A percentile compares a stretch with the other conserved stretches of the same genome.
Conservation (phyloP, 2,888 invertebrate genomes). For the Eristalis intricaria region DNA sequence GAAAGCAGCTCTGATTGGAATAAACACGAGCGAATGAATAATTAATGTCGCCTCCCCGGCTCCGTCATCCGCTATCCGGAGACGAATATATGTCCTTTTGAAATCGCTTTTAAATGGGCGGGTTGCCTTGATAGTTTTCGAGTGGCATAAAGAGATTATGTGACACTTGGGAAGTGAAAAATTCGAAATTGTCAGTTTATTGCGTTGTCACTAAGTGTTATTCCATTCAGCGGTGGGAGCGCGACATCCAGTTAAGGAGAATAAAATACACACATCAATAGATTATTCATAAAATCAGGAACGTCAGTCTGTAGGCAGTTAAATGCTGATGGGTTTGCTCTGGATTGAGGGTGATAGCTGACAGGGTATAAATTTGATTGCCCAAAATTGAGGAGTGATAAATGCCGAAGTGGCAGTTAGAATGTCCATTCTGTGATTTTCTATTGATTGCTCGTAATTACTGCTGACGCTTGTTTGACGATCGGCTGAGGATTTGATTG, state of each 20-base stretch:
- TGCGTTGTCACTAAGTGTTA: constrained; percentile 58
- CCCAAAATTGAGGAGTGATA: not conserved
- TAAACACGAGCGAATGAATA: constrained; percentile 68
- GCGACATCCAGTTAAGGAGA: not conserved
- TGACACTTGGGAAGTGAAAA: constrained; percentile 59
- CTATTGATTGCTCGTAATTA: not conserved
- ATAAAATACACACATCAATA: constrained; percentile 9
- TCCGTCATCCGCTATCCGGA: not conserved
- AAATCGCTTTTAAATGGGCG: constrained; percentile 59
- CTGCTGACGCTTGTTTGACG: not conserved
- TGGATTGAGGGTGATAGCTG: not conserved
- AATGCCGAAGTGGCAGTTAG: not conserved
- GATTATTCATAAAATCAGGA: constrained; percentile 49
- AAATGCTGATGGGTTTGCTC: constrained; percentile 1
- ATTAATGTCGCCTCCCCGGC: constrained; percentile 62
- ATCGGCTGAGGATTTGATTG: too few species aligned
- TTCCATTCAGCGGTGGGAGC: constrained; percentile 12
- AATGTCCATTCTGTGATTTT: not conserved
- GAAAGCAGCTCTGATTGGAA: constrained; percentile 62
- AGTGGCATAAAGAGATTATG: constrained; percentile 63
- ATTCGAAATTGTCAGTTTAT: constrained; percentile 36
- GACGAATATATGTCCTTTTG: constrained; percentile 24
- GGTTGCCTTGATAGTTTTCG: constrained; percentile 57
- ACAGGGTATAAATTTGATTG: constrained; percentile 30
- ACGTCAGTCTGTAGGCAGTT: not conserved